Conservation (phyloP, 2,113 vertebrate species). For the Macquaria australasica region DNA sequence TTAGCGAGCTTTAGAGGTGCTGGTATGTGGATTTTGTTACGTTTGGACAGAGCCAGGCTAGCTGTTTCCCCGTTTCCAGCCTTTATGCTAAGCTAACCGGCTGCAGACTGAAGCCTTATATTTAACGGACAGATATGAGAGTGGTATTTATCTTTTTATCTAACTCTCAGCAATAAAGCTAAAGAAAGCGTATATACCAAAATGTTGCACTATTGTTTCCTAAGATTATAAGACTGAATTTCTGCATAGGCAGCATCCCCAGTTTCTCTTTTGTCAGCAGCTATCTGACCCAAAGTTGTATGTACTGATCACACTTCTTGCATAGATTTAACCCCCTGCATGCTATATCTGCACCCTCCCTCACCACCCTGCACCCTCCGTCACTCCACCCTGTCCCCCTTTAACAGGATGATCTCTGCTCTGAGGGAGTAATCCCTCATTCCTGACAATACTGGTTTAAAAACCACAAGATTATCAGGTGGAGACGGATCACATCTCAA, state of each 20-base stretch:
- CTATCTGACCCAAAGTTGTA: not conserved
- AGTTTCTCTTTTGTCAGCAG: not conserved
- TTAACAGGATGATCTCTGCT: slow-evolving; percentile 76
- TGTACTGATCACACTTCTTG: not conserved
- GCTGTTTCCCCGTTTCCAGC: not conserved
- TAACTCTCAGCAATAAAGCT: not conserved
- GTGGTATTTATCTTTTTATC: not conserved
- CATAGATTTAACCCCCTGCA: not conserved
- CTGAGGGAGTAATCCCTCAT: slow-evolving; percentile 64
- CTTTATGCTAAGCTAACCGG: not conserved
- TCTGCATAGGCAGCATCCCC: not conserved
- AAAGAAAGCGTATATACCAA: not conserved
- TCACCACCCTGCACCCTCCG: slow-evolving; percentile 10
- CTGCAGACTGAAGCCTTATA: not conserved
- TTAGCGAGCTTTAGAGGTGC: not conserved
- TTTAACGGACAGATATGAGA: slow-evolving; percentile 1
- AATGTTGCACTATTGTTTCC: not conserved
- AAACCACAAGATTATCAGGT: slow-evolving; percentile 57
- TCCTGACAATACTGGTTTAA: slow-evolving; percentile 63
- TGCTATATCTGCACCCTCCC: not conserved
- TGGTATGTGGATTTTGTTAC: not conserved
- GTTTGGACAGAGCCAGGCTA: not conserved
- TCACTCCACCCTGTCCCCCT: slow-evolving; percentile 20
- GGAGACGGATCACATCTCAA: slow-evolving; percentile 54
- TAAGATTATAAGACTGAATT: not conserved